Percentiles rank a stretch among this genome's conserved stretches.
These are phyloP conservation scores for Antechinus flavipes DNA, from an alignment of 2,113 vertebrate genomes.

Conservation along the genomic window DNA sequence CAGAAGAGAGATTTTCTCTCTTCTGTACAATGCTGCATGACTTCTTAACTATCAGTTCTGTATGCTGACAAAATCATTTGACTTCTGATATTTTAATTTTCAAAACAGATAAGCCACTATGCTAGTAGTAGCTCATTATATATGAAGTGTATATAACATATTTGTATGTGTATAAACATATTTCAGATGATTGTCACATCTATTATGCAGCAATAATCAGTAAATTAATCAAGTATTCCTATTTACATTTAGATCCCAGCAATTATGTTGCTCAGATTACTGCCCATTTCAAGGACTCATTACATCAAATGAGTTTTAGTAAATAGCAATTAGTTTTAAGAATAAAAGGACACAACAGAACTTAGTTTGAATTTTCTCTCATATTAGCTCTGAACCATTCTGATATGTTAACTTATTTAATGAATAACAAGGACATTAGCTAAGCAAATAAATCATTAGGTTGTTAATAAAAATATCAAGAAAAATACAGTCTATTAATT, in stretches of 20 bases:
- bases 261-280: not conserved
- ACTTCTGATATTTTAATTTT: not conserved
- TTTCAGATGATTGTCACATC: not conserved
- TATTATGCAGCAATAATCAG: not conserved
- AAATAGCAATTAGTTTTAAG: not conserved
- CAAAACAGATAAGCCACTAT: not conserved
- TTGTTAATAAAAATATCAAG: not conserved
- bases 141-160: not conserved
- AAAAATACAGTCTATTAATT: not conserved
- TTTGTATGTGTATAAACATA: not conserved
- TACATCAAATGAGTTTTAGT: not conserved
- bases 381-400: not conserved
- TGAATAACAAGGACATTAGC: not conserved
- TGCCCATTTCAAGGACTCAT: not conserved
- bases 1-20: not conserved
- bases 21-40: not conserved
- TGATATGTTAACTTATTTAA: not conserved
- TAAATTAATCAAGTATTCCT: not conserved
- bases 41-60: not conserved
- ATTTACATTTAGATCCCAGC: not conserved
- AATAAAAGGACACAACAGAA: not conserved
- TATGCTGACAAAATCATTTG: not conserved
- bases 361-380: not conserved
- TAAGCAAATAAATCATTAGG: not conserved
- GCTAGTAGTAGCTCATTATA: not conserved